Percentiles rank a stretch among this genome's conserved stretches.
These are phyloP conservation scores for Hypocryptadius cinnamomeus DNA, from an alignment of 2,113 vertebrate genomes.

Conservation along the genomic window DNA sequence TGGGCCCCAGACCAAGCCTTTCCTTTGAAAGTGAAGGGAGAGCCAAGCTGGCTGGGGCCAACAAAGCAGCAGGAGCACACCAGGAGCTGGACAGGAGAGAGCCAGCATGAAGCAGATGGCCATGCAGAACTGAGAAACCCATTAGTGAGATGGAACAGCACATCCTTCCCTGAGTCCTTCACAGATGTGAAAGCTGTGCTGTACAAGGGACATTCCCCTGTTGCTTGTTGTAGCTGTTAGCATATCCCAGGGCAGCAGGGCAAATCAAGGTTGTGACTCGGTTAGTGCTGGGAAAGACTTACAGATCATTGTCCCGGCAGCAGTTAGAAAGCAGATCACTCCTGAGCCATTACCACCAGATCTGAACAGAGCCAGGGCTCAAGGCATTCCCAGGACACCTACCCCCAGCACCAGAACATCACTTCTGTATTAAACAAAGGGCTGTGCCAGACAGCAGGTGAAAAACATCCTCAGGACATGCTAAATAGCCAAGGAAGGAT, in stretches of 20 bases:
- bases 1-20: background rate
- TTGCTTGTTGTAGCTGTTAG: background rate
- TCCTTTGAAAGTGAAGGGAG: background rate
- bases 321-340: background rate
- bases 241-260: background rate
- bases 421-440: background rate
- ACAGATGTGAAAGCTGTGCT: background rate
- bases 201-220: background rate
- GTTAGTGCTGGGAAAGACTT: background rate
- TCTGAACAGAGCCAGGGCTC: background rate
- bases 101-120: conserved; percentile 19
- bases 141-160: background rate
- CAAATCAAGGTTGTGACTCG: background rate
- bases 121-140: conserved; percentile 30
- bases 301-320: background rate
- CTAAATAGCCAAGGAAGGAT: background rate
- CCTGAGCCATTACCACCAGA: background rate
- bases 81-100: background rate
- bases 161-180: background rate
- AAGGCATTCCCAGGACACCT: background rate
- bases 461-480: background rate
- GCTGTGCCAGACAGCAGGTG: background rate
- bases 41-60: background rate
- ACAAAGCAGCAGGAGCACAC: background rate
- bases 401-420: background rate